Evolutionary conservation across 2,888 invertebrate genomes (phyloP), one percentile per base, ranked within the genome.

Genomic region (Operophtera brumata): DNA sequence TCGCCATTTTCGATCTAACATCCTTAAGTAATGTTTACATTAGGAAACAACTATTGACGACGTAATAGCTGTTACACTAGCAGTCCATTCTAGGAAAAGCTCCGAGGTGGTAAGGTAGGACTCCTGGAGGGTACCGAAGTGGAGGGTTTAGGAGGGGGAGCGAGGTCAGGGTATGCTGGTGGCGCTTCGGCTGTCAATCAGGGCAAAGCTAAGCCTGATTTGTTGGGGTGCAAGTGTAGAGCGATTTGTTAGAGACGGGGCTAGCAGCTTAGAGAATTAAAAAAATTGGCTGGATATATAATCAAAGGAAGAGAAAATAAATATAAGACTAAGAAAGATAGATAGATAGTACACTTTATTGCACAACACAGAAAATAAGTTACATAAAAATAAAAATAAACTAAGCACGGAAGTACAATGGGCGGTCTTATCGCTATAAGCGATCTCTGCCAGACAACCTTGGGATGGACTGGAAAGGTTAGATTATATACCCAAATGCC

Each of bases 111-210:
- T 40, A 54, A 10, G 62, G 52, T 20, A 48, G 45, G 56, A 53
- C 54, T 63, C 34, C 34, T 42, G 28, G 12, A 53, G 40, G 41
- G 28, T 49, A 48, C 20, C 50, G 43, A n/a, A 60, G 47, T 47
- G 41, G 43, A 36, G 14, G 6, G 12, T 8, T 37, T 6, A 50
- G 55, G 63, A 40, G 53, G 60, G 47, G 52, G 30, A 41, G 25
- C 61, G 59, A 69, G 79, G 53, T 73, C 80, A 62, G 51, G 45
- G 54, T 73, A 67, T 51, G 60, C 32, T 78, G 78, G 85, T 71
- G 77, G 78, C 78, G 78, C 80, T 84, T 69, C 65, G 72, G 71
- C 77, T 79, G 82, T 84, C 84, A 84, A 85, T 82, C 84, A 84
- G 78, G 77, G 75, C 75, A 80, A 80, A 78, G 78, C 69, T 76